Base-by-base conservation (phyloP, 23 tunicate species). In the Oikopleura dioica region DNA sequence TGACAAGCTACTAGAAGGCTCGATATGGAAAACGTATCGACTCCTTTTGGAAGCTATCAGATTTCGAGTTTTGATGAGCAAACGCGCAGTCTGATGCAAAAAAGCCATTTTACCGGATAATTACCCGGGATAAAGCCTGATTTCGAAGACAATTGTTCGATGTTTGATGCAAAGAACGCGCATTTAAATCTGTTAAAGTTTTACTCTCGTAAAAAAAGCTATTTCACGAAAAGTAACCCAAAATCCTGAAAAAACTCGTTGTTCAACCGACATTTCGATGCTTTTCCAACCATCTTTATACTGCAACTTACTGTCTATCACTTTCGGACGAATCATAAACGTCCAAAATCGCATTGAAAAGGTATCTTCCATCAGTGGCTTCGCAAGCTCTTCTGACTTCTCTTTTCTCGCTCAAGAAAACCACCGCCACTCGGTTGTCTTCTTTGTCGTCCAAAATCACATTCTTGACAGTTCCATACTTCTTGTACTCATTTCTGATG, bases 381-480 rank as follows among this genome's bases (percentile, higher is more conserved):
- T 63, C 72, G 33, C 72, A 63, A 63, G 72, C 72, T 63, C 72
- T 24, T 28, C 26, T 63, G 16, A 63, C 72, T 63, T 63, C 72
- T 63, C 72, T 24, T 31, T 31, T 63, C 26, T 63, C 72, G 26
- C 30, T 2, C 4, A 63, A 63, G 26, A 2, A 63, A 21, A 63
- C 72, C 16, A 63, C 26, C 5, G 32, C 72, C 16, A 63, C 26
- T 24, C 72, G 72, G 26, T 63, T 63, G 26, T 63, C 72, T 16
- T 63, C 72, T 63, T 63, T 63, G 29, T 63, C 72, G 5, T 63
- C 72, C 4, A 63, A 2, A 16, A 2, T 28, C 16, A 63, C 26
- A 63, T 63, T 63, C 33, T 63, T 63, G 2, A 63, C 72, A 28
- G 72, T 63, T 63, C 72, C 72, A 63, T 63, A 63, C 26, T 63